A percentile compares a stretch with the other conserved stretches of the same genome.
These are phyloP conservation scores for Apamea crenata DNA, from an alignment of 2,888 invertebrate species.

Conservation along the genomic window DNA sequence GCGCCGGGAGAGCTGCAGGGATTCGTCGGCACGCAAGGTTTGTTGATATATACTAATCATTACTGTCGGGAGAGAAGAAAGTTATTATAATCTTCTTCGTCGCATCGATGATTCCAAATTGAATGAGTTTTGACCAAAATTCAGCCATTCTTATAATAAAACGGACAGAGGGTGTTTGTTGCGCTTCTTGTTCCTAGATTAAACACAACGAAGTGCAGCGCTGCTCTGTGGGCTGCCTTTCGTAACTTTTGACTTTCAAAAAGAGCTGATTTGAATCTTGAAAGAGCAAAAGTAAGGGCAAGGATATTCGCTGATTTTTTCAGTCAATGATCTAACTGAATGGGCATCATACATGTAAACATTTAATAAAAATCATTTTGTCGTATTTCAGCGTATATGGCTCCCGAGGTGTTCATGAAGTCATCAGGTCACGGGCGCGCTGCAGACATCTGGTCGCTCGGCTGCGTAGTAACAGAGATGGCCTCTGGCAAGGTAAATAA, in stretches of 20 bases:
- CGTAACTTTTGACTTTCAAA: background rate
- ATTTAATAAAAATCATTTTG: background rate
- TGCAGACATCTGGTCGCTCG: slow-evolving; percentile 98
- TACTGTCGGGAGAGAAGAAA: too few relatives aligned
- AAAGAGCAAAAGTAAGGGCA: background rate
- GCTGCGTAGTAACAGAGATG: slow-evolving; percentile 99
- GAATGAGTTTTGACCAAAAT: background rate
- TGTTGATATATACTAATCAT: background rate
- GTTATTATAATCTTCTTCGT: background rate
- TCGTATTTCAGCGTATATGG: slow-evolving; percentile 95
- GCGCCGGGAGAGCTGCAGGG: slow-evolving; percentile 96
- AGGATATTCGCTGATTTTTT: too few relatives aligned
- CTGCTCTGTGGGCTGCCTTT: background rate
- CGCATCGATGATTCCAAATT: background rate
- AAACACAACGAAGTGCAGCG: background rate
- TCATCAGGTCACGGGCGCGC: slow-evolving; percentile 97
- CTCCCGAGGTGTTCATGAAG: slow-evolving; percentile 98
- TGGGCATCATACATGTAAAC: background rate
- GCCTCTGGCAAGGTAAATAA: slow-evolving; percentile 95
- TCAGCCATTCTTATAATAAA: background rate
- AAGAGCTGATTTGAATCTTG: background rate
- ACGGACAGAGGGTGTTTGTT: too few relatives aligned
- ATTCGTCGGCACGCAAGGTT: slow-evolving; percentile 98
- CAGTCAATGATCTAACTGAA: background rate
- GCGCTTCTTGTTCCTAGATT: background rate